Evolutionary conservation across 2,113 vertebrate genomes (phyloP).

Genomic region (Synchiropus splendidus): DNA sequence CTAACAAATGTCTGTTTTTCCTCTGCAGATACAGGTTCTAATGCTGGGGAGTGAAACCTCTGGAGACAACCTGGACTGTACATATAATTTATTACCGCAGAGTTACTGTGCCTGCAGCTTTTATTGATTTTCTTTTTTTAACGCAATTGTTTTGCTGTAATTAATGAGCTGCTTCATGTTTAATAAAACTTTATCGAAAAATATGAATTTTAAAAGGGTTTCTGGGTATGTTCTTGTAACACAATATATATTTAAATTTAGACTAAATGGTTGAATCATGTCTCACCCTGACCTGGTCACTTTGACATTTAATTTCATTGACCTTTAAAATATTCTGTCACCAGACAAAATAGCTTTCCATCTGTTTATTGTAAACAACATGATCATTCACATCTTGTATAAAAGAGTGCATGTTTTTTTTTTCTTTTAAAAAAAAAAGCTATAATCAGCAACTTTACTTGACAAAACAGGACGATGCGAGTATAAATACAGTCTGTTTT

Average conservation of each 20-base stretch:
- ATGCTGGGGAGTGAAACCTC: constrained; percentile 70
- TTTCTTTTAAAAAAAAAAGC: constrained; percentile 5
- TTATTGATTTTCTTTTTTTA: constrained; percentile 21
- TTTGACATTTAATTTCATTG: not conserved
- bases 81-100: constrained; percentile 74
- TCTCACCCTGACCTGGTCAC: no score
- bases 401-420: constrained; percentile 21
- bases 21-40: constrained; percentile 79
- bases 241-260: no score
- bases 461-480: not conserved
- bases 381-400: constrained; percentile 14
- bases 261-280: no score
- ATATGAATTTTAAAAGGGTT: not conserved
- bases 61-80: constrained; percentile 68
- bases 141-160: constrained; percentile 39
- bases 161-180: constrained; percentile 56
- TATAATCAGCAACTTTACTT: constrained; percentile 1
- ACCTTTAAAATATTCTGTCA: not conserved
- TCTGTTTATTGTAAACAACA: constrained; percentile 18
- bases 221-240: no score
- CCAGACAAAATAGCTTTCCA: not conserved
- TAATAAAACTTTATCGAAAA: constrained; percentile 85
- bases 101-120: constrained; percentile 29
- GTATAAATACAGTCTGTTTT: constrained; percentile 10
- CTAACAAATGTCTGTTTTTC: not conserved